Conservation (phyloP, 2,797 vertebrate genomes). For the Eidolon dupreanum region DNA sequence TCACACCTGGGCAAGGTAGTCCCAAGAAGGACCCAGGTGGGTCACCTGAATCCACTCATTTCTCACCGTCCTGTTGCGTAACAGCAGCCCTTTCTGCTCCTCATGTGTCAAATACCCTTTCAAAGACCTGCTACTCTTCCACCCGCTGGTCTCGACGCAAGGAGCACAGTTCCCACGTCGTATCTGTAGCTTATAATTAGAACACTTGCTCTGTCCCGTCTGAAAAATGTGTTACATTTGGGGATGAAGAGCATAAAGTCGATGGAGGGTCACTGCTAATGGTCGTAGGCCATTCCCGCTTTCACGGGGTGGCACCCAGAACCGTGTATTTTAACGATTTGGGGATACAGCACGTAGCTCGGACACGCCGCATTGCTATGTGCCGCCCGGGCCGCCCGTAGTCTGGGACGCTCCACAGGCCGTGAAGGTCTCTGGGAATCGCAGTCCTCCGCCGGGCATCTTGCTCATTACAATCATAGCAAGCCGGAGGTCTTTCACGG, state of each 20-base stretch:
- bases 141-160: too few relatives aligned
- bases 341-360: background rate
- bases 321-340: background rate
- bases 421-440: background rate
- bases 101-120: background rate
- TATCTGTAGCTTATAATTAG: background rate
- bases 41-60: too few relatives aligned
- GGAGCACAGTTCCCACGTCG: background rate
- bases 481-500: background rate
- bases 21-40: background rate
- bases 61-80: background rate
- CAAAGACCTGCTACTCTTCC: background rate
- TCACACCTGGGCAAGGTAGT: background rate
- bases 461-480: too few relatives aligned
- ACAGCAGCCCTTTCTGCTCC: background rate
- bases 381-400: background rate
- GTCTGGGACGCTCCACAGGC: background rate
- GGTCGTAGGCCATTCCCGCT: background rate
- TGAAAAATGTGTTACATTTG: background rate
- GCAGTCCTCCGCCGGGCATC: background rate
- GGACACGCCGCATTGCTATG: too few relatives aligned
- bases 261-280: background rate
- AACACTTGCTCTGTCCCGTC: background rate
- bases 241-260: background rate
- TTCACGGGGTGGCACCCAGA: background rate